Evolutionary conservation across 2,797 vertebrate genomes (phyloP).

Genomic region (Cercopithecus neglectus): DNA sequence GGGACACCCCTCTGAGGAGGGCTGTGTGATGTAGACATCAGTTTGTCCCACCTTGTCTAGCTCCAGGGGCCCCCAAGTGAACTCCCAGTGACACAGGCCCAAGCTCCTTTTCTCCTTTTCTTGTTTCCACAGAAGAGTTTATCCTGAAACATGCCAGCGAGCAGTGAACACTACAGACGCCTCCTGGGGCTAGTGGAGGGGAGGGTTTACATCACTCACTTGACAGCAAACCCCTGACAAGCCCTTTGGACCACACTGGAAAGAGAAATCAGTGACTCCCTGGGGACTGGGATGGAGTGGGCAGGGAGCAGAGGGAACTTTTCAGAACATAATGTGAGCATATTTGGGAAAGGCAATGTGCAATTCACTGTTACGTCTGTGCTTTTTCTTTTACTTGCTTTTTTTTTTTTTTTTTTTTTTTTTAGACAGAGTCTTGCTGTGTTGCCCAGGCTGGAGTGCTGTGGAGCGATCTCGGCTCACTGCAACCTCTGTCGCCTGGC

Average conservation of each 20-base stretch:
- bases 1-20: too few species aligned
- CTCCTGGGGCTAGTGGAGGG: fast-evolving
- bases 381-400: neutral
- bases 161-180: neutral
- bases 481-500: too few species aligned
- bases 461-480: too few species aligned
- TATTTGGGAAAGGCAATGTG: neutral
- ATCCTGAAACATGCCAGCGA: neutral
- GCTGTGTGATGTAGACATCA: neutral
- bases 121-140: neutral
- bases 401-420: too few species aligned
- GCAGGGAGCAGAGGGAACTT: neutral
- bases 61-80: neutral
- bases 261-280: neutral
- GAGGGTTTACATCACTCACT: neutral
- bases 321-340: neutral
- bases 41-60: too few species aligned
- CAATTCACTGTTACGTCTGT: neutral
- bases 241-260: neutral
- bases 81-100: neutral
- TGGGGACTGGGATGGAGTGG: neutral
- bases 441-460: too few species aligned
- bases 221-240: neutral
- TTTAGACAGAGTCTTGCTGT: too few species aligned
- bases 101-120: neutral